Base-by-base conservation (phyloP, 2,113 vertebrate species). In the Carassius gibelio region DNA sequence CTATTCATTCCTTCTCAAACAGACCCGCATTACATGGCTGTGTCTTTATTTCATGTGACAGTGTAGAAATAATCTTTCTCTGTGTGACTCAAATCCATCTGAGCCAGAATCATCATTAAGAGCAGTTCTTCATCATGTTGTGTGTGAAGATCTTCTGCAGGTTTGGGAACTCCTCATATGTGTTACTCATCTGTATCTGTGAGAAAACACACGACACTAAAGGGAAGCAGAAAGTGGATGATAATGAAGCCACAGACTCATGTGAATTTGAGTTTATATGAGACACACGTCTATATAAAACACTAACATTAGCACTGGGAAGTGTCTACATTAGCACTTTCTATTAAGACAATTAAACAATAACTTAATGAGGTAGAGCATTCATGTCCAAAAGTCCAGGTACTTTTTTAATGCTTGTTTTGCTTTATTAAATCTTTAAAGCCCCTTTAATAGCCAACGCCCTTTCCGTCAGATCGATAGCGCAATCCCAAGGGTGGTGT, bases 111-210 rank as follows among this genome's bases (percentile, higher is more conserved):
- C 57, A 23, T 45, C 21, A 79, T 62, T 15, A 42, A 62, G 5
- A 42, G 34, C 19, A 9, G 11, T 3, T 79, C 5, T 79, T 61
- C 38, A 42, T 62, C 21, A 38, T 78, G 55, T 38, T 38, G 52
- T 61, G 26, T 61, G 55, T 38, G 52, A 78, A 59, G 36, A 42
- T 2, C 19, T 10, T 48, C 21, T 17, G 42, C 9, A 34, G 26
- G 23, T 78, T n/a, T 61, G 17, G 10, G 42, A 77, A 57, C 26
- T 78, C 30, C 26, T 52, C 52, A 78, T 21, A 13, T 61, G 26
- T 38, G 75, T 78, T 78, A 79, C 57, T 79, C 55, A 38, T 78
- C 55, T 42, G 42, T 42, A 8, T 42, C 42, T 78, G 8, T 38
- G 57, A 62, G 55, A 62, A 38, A 61, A 61, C 17, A 17, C 52